Evolutionary conservation across 2,797 vertebrate genomes (phyloP).

Genomic region (Esox masquinongy): DNA sequence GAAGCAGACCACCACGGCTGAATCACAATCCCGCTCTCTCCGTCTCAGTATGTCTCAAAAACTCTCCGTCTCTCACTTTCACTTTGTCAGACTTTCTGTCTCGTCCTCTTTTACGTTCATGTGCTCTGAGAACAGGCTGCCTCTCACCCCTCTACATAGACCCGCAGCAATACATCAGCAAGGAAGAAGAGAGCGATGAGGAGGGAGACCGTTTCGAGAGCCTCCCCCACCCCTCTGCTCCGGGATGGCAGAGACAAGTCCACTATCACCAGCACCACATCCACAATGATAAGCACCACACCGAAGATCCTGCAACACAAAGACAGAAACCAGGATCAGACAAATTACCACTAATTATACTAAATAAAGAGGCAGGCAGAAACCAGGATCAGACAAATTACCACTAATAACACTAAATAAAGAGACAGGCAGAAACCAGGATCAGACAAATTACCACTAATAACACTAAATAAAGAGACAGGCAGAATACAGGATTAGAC

Average conservation of each 20-base stretch:
- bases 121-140: neutral
- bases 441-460: too few species aligned
- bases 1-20: conserved; percentile 50
- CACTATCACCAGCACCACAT: conserved; percentile 81
- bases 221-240: conserved; percentile 55
- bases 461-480: neutral
- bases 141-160: conserved; percentile 89
- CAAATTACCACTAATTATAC: too few species aligned
- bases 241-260: conserved; percentile 69
- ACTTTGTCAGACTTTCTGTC: neutral
- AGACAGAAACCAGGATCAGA: neutral
- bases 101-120: too few species aligned
- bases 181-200: conserved; percentile 90
- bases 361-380: neutral
- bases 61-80: neutral
- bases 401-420: neutral
- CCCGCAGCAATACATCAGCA: conserved; percentile 82
- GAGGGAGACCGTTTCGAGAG: conserved; percentile 78
- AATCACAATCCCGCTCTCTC: neutral
- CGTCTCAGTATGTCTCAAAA: neutral
- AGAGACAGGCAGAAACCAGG: neutral
- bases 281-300: conserved; percentile 86
- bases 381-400: neutral
- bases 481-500: neutral
- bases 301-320: conserved; percentile 74